Percentiles rank a stretch among this genome's conserved stretches.
Evolutionary conservation across 2,113 vertebrate genomes (phyloP).

Genomic region (Microtus richardsoni): DNA sequence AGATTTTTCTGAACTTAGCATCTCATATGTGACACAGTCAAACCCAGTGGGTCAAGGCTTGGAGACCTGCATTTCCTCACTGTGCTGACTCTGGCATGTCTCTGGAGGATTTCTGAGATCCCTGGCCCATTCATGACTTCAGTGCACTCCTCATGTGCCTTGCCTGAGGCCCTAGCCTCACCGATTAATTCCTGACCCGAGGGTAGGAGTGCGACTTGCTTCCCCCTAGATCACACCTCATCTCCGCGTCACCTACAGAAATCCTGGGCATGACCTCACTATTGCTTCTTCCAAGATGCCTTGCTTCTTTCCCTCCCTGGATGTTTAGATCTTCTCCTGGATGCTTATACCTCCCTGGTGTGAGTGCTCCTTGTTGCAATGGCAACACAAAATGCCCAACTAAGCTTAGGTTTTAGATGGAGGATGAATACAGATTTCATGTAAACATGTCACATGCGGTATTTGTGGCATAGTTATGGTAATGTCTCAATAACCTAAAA

Average conservation of each 20-base stretch:
- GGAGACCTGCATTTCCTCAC: neutral
- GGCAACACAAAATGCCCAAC: slow-evolving; percentile 1
- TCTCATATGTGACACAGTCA: neutral
- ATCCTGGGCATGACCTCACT: neutral
- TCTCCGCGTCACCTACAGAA: neutral
- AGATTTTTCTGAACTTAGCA: neutral
- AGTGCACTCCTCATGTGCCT: neutral
- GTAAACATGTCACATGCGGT: neutral
- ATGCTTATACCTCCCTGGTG: neutral
- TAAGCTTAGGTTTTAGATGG: slow-evolving; percentile 21
- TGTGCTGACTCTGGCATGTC: neutral
- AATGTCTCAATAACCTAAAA: neutral
- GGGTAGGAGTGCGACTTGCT: neutral
- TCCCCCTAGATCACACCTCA: neutral
- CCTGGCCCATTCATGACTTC: neutral
- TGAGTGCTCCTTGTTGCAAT: neutral
- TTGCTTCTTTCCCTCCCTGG: neutral
- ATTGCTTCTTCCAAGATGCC: neutral
- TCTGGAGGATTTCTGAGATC: neutral
- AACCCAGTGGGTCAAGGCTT: neutral
- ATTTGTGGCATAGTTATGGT: neutral
- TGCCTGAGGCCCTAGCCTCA: neutral
- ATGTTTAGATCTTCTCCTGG: neutral
- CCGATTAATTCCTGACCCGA: rapidly evolving
- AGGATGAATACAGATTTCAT: neutral